Evolutionary conservation across 2,888 invertebrate species (phyloP).

Genomic region (Leistus spinibarbis): DNA sequence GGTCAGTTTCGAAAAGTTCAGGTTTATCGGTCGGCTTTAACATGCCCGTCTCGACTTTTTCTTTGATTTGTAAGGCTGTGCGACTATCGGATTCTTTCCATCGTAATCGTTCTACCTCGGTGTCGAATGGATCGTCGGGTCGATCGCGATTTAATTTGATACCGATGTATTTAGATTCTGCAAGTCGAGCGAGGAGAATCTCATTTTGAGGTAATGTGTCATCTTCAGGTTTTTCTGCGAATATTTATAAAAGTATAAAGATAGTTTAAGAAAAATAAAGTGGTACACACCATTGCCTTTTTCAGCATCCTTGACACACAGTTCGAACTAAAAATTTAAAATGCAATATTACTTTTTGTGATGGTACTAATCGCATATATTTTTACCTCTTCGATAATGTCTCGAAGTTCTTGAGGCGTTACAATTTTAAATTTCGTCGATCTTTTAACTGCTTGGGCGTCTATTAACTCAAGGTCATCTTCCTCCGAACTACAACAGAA

Average conservation of each 20-base stretch:
- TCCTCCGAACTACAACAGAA: background rate
- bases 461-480: background rate
- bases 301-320: conserved; percentile 25
- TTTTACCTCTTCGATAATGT: conserved; percentile 24
- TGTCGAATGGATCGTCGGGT: conserved; percentile 63
- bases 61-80: conserved; percentile 67
- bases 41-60: conserved; percentile 51
- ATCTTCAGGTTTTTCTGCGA: conserved; percentile 48
- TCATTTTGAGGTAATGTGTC: conserved; percentile 52
- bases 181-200: conserved; percentile 67
- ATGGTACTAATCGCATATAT: background rate
- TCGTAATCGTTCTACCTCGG: conserved; percentile 63
- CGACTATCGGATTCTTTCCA: conserved; percentile 71
- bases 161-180: conserved; percentile 68
- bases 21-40: conserved; percentile 42
- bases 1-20: conserved; percentile 44
- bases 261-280: background rate
- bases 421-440: conserved; percentile 28
- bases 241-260: background rate
- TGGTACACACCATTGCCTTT: conserved; percentile 47
- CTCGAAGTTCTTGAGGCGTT: conserved; percentile 15
- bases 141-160: conserved; percentile 68
- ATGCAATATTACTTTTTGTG: background rate
- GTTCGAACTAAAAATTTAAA: conserved; percentile 10
- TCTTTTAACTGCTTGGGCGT: background rate